phyloP scores from a whole-genome alignment of 2,797 vertebrate genomes.

The Geotrypetes seraphini region DNA sequence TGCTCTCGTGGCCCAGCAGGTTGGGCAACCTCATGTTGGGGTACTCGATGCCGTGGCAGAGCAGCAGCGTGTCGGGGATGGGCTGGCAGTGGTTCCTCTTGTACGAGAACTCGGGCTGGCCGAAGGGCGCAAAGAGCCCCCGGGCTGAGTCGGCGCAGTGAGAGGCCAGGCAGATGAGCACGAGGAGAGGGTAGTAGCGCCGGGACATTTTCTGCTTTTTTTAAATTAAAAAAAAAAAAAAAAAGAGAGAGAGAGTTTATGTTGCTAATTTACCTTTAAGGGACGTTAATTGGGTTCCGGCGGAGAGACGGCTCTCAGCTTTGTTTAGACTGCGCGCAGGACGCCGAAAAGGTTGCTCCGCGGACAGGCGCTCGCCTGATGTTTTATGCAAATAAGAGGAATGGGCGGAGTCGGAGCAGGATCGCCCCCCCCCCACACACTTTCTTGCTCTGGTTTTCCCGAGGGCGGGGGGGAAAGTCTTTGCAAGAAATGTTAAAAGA shows the following conservation, averaged over 20 bases:
- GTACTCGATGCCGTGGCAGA: conserved; percentile 92
- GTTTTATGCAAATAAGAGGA: conserved; percentile 52
- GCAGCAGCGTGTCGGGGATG: conserved; percentile 76
- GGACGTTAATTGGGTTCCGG: not conserved
- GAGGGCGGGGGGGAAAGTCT: conserved; percentile 22
- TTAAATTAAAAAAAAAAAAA: too few relatives aligned
- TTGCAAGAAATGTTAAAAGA: conserved; percentile 10
- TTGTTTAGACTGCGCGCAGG: conserved; percentile 20
- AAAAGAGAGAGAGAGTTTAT: too few relatives aligned
- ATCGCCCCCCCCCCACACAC: conserved; percentile 49
- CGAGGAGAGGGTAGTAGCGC: conserved; percentile 33
- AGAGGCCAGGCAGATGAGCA: conserved; percentile 47
- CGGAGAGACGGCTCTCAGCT: not conserved
- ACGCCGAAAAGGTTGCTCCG: conserved; percentile 32
- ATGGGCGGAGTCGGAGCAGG: conserved; percentile 57
- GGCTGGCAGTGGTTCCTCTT: conserved; percentile 86
- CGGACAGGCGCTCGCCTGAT: conserved; percentile 37
- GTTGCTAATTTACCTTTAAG: not conserved
- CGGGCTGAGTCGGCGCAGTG: conserved; percentile 58
- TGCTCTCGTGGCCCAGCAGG: conserved; percentile 90
- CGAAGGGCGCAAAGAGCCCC: conserved; percentile 78
- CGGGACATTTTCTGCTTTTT: too few relatives aligned
- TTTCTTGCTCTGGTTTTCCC: conserved; percentile 25
- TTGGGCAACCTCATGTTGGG: conserved; percentile 91
- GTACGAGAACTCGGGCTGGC: conserved; percentile 75